Evolutionary conservation across 2,113 vertebrate species (phyloP).

Genomic region (Lipophrys pholis): DNA sequence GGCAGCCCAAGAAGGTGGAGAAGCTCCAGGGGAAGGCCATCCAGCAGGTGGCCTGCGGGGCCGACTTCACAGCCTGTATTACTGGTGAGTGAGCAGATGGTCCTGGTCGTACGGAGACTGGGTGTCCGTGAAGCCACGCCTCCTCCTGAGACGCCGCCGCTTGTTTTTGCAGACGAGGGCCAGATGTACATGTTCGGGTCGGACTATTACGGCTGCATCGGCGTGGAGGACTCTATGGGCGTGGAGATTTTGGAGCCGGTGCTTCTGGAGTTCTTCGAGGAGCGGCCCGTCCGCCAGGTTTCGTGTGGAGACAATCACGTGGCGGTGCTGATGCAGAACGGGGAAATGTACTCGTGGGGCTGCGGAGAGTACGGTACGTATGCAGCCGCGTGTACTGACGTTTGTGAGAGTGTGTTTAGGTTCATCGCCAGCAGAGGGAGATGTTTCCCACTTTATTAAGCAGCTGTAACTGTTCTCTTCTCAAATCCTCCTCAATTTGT

Average conservation of each 20-base stretch:
- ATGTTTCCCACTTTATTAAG: not conserved
- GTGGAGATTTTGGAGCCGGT: slow-evolving; percentile 91
- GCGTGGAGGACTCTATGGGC: slow-evolving; percentile 86
- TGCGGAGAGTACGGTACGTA: slow-evolving; percentile 94
- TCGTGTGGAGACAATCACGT: slow-evolving; percentile 98
- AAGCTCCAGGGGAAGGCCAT: slow-evolving; percentile 95
- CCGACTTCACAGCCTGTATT: slow-evolving; percentile 95
- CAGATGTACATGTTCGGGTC: slow-evolving; percentile 98
- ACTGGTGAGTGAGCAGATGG: slow-evolving; percentile 84
- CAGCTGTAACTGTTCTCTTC: not conserved
- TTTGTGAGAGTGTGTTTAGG: slow-evolving; percentile 24
- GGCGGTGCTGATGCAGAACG: slow-evolving; percentile 90
- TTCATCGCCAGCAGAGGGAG: slow-evolving; percentile 59
- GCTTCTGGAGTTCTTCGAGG: slow-evolving; percentile 92
- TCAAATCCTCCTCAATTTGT: not conserved
- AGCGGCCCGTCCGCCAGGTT: slow-evolving; percentile 90
- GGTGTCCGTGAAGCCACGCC: not conserved
- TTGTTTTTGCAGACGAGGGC: slow-evolving; percentile 89
- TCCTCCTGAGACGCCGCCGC: not conserved
- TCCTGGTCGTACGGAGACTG: not conserved
- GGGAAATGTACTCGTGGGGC: slow-evolving; percentile 94
- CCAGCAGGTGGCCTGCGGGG: slow-evolving; percentile 94
- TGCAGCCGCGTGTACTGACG: slow-evolving; percentile 11
- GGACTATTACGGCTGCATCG: slow-evolving; percentile 98
- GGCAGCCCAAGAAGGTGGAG: slow-evolving; percentile 95